Conservation (phyloP, 2,888 invertebrate genomes). For the Alsophila aescularia region DNA sequence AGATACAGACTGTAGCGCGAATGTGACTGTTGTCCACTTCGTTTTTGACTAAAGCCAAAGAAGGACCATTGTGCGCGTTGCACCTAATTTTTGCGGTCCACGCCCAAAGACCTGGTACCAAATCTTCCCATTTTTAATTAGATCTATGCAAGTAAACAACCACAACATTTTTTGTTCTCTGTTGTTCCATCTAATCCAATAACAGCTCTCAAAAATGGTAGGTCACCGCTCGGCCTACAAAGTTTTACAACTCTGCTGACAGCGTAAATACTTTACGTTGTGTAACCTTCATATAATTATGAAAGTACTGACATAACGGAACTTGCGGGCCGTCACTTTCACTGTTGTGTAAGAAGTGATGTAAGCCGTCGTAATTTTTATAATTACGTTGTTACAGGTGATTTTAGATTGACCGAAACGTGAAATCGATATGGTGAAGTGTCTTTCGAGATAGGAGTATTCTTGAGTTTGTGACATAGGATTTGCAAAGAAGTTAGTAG, state of each 20-base stretch:
- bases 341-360: conserved; percentile 46
- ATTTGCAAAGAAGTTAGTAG: too few species aligned
- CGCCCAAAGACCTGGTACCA: too few species aligned
- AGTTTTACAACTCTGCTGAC: conserved; percentile 6
- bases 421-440: conserved; percentile 18
- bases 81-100: too few species aligned
- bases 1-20: too few species aligned
- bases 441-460: neutral
- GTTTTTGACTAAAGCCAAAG: too few species aligned
- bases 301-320: conserved; percentile 50
- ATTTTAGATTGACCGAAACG: conserved; percentile 29
- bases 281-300: conserved; percentile 33
- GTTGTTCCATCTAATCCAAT: too few species aligned
- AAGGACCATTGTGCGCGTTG: too few species aligned
- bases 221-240: neutral
- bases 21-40: too few species aligned
- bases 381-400: conserved; percentile 40
- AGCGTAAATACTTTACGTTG: conserved; percentile 15
- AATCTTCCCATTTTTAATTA: too few species aligned
- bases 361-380: conserved; percentile 40
- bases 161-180: too few species aligned
- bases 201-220: neutral
- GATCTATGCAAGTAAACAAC: too few species aligned
- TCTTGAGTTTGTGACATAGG: neutral
- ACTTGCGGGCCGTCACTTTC: conserved; percentile 56